phyloP scores from a whole-genome alignment of 2,888 invertebrate species.

The Spialia ferax region DNA sequence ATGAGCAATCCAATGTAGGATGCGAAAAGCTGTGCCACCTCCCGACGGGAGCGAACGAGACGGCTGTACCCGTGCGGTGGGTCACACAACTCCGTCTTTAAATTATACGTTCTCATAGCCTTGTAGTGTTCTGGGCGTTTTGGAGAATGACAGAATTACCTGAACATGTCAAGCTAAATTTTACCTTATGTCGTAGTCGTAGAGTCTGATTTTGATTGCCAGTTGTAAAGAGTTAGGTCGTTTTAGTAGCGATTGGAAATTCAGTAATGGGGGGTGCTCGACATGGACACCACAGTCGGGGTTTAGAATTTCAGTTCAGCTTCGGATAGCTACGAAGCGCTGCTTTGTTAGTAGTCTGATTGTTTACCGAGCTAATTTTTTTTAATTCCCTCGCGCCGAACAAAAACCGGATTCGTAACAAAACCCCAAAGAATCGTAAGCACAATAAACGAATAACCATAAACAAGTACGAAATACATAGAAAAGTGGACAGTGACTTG shows the following conservation, averaged over 20 bases:
- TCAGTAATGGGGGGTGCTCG: constrained; percentile 85
- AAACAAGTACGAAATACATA: constrained; percentile 37
- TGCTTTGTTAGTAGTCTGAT: constrained; percentile 83
- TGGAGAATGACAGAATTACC: constrained; percentile 54
- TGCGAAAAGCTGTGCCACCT: constrained; percentile 69
- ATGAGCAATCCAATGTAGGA: constrained; percentile 72
- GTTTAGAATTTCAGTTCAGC: constrained; percentile 87
- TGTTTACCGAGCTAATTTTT: constrained; percentile 80
- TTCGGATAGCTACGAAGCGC: constrained; percentile 85
- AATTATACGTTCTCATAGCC: constrained; percentile 87
- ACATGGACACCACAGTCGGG: constrained; percentile 84
- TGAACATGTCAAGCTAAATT: constrained; percentile 48
- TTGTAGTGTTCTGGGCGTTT: constrained; percentile 64
- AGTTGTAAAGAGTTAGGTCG: constrained; percentile 47
- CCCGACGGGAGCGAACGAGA: constrained; percentile 64
- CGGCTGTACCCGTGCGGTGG: constrained; percentile 54
- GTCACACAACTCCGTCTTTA: constrained; percentile 77
- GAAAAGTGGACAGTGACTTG: constrained; percentile 51
- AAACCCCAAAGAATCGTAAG: constrained; percentile 41
- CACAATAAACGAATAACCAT: constrained; percentile 34
- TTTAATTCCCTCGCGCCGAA: constrained; percentile 59
- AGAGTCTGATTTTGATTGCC: constrained; percentile 45
- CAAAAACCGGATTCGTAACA: constrained; percentile 51
- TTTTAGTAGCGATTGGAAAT: constrained; percentile 69
- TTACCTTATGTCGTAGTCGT: constrained; percentile 9